A percentile compares a stretch with the other conserved stretches of the same genome.
Evolutionary conservation across 2,113 vertebrate genomes (phyloP).

Genomic region (Clinocottus analis): DNA sequence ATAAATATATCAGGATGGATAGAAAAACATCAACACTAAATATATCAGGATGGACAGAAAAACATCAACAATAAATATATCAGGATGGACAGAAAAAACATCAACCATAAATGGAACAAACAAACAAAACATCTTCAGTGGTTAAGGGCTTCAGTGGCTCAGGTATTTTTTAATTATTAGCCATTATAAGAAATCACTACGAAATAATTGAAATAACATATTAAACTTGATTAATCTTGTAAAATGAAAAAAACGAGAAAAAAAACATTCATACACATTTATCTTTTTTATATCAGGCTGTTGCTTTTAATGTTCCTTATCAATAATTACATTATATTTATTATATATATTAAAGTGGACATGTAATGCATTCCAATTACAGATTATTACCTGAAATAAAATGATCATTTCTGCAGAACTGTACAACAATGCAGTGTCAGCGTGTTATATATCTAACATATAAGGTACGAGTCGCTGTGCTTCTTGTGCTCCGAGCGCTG

Average conservation of each 20-base stretch:
- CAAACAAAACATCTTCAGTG: too few relatives aligned
- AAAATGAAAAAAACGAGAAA: background rate
- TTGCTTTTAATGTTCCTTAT: background rate
- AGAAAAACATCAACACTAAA: too few relatives aligned
- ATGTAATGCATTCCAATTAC: background rate
- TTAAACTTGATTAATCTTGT: background rate
- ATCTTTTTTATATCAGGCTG: background rate
- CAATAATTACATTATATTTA: background rate
- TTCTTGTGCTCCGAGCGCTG: too few relatives aligned
- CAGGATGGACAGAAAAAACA: too few relatives aligned
- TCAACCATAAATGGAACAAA: too few relatives aligned
- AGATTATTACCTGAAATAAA: background rate
- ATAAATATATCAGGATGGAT: too few relatives aligned
- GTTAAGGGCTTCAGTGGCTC: too few relatives aligned
- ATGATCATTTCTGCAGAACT: background rate
- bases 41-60: too few relatives aligned
- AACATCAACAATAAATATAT: too few relatives aligned
- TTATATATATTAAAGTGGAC: background rate
- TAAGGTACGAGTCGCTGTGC: too few relatives aligned
- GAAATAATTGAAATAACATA: background rate
- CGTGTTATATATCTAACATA: too few relatives aligned
- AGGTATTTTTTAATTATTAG: background rate
- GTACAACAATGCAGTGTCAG: background rate
- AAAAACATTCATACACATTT: background rate
- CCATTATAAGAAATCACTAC: background rate